Evolutionary conservation across 2,888 invertebrate species (phyloP).

Genomic region (Amphimallon solstitiale): DNA sequence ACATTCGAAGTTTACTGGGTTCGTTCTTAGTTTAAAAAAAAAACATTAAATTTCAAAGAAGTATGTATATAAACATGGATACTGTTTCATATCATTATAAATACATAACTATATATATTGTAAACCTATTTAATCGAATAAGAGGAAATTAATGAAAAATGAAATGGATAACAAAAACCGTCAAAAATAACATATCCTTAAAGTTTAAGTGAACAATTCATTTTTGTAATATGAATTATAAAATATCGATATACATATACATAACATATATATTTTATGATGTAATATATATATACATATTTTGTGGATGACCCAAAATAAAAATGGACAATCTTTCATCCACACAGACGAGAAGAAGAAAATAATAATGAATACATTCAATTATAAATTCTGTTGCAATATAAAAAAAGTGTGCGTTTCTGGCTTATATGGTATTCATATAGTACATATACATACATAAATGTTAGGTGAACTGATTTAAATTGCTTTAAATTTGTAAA

Average conservation of each 20-base stretch:
- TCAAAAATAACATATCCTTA: slow-evolving; percentile 51
- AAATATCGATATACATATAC: slow-evolving; percentile 4
- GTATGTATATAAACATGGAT: not conserved
- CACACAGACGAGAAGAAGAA: slow-evolving; percentile 34
- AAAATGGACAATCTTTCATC: slow-evolving; percentile 41
- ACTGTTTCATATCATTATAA: not conserved
- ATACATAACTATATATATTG: not conserved
- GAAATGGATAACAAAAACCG: slow-evolving; percentile 47
- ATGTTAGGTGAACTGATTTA: slow-evolving; percentile 48
- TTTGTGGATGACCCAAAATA: slow-evolving; percentile 45
- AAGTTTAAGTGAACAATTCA: slow-evolving; percentile 43
- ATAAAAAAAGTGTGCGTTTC: slow-evolving; percentile 43
- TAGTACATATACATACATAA: slow-evolving; percentile 38
- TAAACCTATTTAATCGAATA: not conserved
- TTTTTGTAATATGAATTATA: slow-evolving; percentile 38
- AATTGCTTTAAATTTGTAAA: slow-evolving; percentile 49
- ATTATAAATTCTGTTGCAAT: slow-evolving; percentile 36
- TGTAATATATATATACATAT: slow-evolving; percentile 44
- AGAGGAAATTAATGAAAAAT: not conserved
- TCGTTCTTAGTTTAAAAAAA: slow-evolving; percentile 2
- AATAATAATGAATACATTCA: not conserved
- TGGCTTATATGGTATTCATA: slow-evolving; percentile 27
- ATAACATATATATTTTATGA: slow-evolving; percentile 10
- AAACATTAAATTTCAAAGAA: slow-evolving; percentile 1
- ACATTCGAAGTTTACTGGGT: slow-evolving; percentile 2